These are phyloP conservation scores for Pterophyllum scalare DNA, from an alignment of 2,113 vertebrate species.

Conservation along the genomic window DNA sequence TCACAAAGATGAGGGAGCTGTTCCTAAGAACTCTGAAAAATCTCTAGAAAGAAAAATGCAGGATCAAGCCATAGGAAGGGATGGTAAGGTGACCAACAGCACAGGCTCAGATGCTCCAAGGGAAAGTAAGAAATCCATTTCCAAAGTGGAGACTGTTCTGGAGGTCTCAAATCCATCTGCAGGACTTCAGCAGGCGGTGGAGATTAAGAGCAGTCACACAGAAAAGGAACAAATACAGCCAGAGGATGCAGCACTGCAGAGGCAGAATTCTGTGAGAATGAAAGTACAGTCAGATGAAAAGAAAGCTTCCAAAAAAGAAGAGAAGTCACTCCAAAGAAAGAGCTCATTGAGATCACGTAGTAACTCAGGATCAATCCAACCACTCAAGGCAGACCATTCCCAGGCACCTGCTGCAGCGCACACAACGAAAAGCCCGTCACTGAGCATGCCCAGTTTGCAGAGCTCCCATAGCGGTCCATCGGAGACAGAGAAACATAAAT, in stretches of 20 bases:
- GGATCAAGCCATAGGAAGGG: background rate
- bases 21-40: background rate
- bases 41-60: background rate
- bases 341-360: constrained; percentile 25
- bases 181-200: constrained; percentile 34
- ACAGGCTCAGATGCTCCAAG: background rate
- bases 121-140: constrained; percentile 25
- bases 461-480: background rate
- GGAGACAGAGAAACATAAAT: constrained; percentile 45
- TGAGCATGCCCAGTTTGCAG: constrained; percentile 4
- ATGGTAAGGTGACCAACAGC: background rate
- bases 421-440: background rate
- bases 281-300: constrained; percentile 55
- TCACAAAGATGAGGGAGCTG: background rate
- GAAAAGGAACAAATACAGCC: constrained; percentile 48
- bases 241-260: constrained; percentile 61
- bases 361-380: background rate
- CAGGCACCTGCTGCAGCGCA: constrained; percentile 5
- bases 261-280: constrained; percentile 48
- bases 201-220: constrained; percentile 74
- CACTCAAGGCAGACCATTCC: constrained; percentile 16
- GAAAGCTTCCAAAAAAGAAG: constrained; percentile 58
- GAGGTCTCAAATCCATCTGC: constrained; percentile 5
- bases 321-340: constrained; percentile 56
- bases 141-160: constrained; percentile 18